A percentile compares a stretch with the other conserved stretches of the same genome.
These are phyloP conservation scores for Diabrotica undecimpunctata DNA, from an alignment of 1,140 invertebrate species.

Conservation along the genomic window DNA sequence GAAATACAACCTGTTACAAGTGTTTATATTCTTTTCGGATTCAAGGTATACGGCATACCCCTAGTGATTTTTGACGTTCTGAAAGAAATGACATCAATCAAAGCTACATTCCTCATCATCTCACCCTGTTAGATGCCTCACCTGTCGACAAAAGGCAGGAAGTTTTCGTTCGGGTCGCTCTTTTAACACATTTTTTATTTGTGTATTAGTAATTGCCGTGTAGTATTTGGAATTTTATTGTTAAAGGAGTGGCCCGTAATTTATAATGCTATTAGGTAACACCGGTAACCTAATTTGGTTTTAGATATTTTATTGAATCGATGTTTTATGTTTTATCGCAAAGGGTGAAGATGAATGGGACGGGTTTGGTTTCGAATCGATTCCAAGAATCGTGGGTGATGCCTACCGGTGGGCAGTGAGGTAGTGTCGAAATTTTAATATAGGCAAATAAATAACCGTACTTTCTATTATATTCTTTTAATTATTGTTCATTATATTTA, in stretches of 20 bases:
- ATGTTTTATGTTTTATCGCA: background rate
- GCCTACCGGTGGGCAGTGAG: too few relatives aligned
- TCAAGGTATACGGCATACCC: too few relatives aligned
- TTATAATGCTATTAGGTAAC: constrained; percentile 11
- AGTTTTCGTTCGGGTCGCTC: background rate
- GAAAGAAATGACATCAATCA: background rate
- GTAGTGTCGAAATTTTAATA: too few relatives aligned
- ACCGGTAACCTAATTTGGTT: constrained; percentile 12
- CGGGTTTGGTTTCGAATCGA: constrained; percentile 1
- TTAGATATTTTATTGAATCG: constrained; percentile 7
- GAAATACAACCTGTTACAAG: too few relatives aligned
- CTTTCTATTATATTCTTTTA: too few relatives aligned
- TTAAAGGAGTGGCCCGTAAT: constrained; percentile 8
- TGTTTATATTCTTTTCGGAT: too few relatives aligned
- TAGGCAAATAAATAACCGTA: too few relatives aligned
- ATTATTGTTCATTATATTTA: too few relatives aligned
- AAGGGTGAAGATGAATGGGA: constrained; percentile 1
- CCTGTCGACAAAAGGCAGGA: constrained; percentile 9
- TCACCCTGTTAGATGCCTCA: background rate
- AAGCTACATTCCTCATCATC: background rate
- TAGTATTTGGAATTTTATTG: constrained; percentile 13
- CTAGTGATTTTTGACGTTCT: too few relatives aligned
- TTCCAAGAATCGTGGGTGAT: background rate
- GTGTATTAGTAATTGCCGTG: background rate
- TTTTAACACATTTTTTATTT: constrained; percentile 7